Percentiles rank a stretch among this genome's conserved stretches.
Conservation (phyloP, 1,140 invertebrate genomes). For the Caenorhabditis brenneri region DNA sequence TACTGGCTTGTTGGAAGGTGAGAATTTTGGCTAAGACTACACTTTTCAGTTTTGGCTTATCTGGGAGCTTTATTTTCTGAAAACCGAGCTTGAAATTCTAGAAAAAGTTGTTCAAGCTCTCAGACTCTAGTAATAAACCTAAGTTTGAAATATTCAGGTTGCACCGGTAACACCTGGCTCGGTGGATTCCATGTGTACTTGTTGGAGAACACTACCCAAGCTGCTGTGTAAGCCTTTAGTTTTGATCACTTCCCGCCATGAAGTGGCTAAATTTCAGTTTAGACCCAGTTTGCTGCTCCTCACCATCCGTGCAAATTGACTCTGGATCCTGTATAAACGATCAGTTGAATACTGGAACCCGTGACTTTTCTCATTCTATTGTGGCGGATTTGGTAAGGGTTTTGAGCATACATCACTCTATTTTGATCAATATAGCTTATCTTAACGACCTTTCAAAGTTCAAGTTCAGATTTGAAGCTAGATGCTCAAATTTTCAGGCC, state of each 20-base stretch:
- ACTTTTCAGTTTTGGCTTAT: no score
- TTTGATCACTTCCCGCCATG: no score
- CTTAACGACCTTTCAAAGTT: no score
- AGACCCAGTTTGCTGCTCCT: slow-evolving; percentile 65
- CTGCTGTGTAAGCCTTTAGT: slow-evolving; percentile 60
- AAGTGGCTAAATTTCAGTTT: slow-evolving; percentile 59
- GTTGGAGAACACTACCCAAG: slow-evolving; percentile 66
- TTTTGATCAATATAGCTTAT: no score
- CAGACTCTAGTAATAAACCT: no score
- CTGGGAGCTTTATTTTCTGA: no score
- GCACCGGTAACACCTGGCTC: slow-evolving; percentile 63
- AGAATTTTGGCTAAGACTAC: no score
- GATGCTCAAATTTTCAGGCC: neutral
- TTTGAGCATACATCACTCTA: no score
- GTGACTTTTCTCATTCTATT: slow-evolving; percentile 62
- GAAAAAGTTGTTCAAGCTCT: no score
- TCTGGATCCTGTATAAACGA: slow-evolving; percentile 61
- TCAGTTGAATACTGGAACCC: slow-evolving; percentile 58
- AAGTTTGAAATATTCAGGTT: slow-evolving; percentile 49
- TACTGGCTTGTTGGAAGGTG: slow-evolving; percentile 61
- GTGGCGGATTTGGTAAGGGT: slow-evolving; percentile 59
- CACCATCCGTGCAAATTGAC: slow-evolving; percentile 61
- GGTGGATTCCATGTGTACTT: slow-evolving; percentile 65
- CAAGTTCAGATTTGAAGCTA: neutral
- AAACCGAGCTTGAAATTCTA: no score